A percentile compares a stretch with the other conserved stretches of the same genome.
These are phyloP conservation scores for Bambusicola thoracicus DNA, from an alignment of 2,113 vertebrate species.

Conservation along the genomic window DNA sequence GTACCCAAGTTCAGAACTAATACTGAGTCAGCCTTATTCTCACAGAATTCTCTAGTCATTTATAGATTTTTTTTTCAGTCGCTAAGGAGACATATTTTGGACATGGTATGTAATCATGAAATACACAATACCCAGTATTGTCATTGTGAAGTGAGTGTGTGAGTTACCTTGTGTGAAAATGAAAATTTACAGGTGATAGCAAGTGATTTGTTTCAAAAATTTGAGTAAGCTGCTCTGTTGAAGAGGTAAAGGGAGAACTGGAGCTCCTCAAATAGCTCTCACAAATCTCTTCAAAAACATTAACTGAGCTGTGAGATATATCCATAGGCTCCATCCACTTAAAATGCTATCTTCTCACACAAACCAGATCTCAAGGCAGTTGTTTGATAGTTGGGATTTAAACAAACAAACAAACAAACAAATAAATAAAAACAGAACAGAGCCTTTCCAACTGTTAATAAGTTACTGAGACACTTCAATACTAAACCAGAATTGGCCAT, in stretches of 20 bases:
- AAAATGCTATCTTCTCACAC: background rate
- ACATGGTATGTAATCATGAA: background rate
- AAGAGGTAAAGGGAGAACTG: slow-evolving; percentile 10
- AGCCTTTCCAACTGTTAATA: background rate
- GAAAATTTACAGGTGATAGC: slow-evolving; percentile 55
- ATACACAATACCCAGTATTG: background rate
- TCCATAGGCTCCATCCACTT: background rate
- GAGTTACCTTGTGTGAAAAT: slow-evolving; percentile 18
- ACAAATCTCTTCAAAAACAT: background rate
- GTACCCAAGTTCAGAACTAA: slow-evolving; percentile 12
- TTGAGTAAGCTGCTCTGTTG: slow-evolving; percentile 25
- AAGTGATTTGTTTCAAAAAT: slow-evolving; percentile 49
- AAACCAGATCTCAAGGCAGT: background rate
- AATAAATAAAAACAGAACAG: background rate
- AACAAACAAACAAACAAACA: background rate
- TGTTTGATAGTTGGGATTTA: background rate
- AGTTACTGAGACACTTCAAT: background rate
- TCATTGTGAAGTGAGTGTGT: background rate
- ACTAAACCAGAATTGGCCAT: background rate
- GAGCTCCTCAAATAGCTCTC: slow-evolving; percentile 30
- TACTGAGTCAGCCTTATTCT: background rate
- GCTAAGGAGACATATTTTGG: background rate
- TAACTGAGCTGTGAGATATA: background rate
- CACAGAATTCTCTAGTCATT: background rate
- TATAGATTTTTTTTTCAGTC: background rate